Percentiles rank a stretch among this genome's conserved stretches.
phyloP scores from a whole-genome alignment of 2,113 vertebrate genomes.

The Corythornis vintsioides region DNA sequence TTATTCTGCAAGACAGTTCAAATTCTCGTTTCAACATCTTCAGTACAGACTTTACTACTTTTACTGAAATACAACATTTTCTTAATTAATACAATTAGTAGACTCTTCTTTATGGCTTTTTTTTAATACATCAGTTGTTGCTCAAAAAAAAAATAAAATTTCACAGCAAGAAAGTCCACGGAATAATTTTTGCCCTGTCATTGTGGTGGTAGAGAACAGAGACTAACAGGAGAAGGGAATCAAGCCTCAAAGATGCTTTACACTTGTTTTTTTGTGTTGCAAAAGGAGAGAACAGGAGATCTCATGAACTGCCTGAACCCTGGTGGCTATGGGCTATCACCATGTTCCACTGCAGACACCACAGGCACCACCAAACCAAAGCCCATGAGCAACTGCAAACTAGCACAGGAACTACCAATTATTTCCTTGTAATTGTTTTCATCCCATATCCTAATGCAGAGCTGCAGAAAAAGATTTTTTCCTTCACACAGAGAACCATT shows the following conservation, averaged over 20 bases:
- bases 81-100: background rate
- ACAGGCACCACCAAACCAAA: background rate
- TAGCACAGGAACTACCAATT: background rate
- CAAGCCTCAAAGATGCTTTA: background rate
- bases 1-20: background rate
- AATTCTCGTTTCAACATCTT: background rate
- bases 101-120: background rate
- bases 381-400: background rate
- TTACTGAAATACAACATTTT: background rate
- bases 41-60: background rate
- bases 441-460: background rate
- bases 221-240: background rate
- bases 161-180: background rate
- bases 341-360: background rate
- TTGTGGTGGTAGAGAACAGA: background rate
- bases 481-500: background rate
- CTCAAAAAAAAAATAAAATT: background rate
- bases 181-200: background rate
- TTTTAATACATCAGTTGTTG: background rate
- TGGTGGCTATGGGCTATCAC: background rate
- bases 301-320: background rate
- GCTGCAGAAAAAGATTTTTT: background rate
- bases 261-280: background rate
- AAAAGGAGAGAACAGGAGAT: background rate
- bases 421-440: constrained; percentile 33